phyloP scores from a whole-genome alignment of 2,888 invertebrate genomes.

The Monochamus alternatus region DNA sequence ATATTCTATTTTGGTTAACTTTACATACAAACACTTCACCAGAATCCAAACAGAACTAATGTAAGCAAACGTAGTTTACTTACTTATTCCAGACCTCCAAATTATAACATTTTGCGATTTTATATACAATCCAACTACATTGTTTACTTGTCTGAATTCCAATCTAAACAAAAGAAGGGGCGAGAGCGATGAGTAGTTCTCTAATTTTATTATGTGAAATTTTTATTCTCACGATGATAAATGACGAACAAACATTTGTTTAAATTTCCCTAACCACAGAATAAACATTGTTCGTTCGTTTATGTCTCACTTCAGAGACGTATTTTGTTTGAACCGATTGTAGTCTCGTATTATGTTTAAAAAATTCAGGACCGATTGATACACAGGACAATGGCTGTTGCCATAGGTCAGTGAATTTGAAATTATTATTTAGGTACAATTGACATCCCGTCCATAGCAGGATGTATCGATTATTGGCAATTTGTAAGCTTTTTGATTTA shows the following conservation, averaged over 20 bases:
- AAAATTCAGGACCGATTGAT: conserved; percentile 17
- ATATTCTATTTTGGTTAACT: neutral
- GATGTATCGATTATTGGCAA: neutral
- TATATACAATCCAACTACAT: conserved; percentile 4
- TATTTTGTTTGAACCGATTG: conserved; percentile 30
- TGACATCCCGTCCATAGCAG: neutral
- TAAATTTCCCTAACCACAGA: conserved; percentile 31
- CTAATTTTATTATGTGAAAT: conserved; percentile 23
- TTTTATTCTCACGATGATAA: conserved; percentile 35
- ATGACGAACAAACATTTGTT: conserved; percentile 23
- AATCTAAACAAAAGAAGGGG: conserved; percentile 22
- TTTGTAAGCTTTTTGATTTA: neutral
- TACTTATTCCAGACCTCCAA: conserved; percentile 20
- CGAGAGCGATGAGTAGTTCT: conserved; percentile 11
- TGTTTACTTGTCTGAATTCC: conserved; percentile 18
- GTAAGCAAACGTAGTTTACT: neutral
- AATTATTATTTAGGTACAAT: conserved; percentile 6
- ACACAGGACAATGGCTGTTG: neutral
- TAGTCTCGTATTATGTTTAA: conserved; percentile 19
- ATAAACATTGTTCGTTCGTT: conserved; percentile 25
- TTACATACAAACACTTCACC: neutral
- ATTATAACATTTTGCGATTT: conserved; percentile 26
- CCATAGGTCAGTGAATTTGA: conserved; percentile 18
- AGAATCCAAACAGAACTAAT: conserved; percentile 17
- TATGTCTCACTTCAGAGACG: conserved; percentile 3